Evolutionary conservation across 2,888 invertebrate species (phyloP).

Genomic region (Salticus scenicus): DNA sequence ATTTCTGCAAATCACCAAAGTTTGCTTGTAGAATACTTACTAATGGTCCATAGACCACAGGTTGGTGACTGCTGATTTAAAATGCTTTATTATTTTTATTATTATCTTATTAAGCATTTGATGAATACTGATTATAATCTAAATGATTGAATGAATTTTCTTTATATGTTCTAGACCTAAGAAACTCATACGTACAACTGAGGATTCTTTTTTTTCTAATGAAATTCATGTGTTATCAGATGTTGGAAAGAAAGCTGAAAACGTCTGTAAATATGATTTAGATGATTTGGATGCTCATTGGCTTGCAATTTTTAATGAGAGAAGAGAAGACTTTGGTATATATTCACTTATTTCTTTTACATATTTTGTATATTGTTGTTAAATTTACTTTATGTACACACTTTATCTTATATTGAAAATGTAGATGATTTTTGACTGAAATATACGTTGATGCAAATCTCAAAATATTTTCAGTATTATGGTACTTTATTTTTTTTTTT

Average conservation of each 20-base stretch:
- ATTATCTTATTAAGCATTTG: neutral
- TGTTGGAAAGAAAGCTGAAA: constrained; percentile 90
- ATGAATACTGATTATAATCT: neutral
- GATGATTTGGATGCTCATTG: constrained; percentile 94
- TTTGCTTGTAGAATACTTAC: too few species aligned
- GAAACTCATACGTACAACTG: constrained; percentile 92
- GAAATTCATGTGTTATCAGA: constrained; percentile 90
- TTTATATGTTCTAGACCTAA: constrained; percentile 80
- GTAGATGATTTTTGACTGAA: too few species aligned
- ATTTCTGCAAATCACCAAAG: too few species aligned
- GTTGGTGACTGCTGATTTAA: too few species aligned
- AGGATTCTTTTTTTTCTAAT: constrained; percentile 88
- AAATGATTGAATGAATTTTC: too few species aligned
- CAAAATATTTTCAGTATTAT: too few species aligned
- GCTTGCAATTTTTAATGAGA: constrained; percentile 90
- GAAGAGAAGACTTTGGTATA: constrained; percentile 82
- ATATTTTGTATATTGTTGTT: neutral
- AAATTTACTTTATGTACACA: neutral
- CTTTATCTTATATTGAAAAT: too few species aligned
- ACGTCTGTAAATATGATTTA: constrained; percentile 94
- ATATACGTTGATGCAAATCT: too few species aligned
- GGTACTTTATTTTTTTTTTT: too few species aligned
- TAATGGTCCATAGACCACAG: too few species aligned
- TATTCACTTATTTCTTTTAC: constrained; percentile 33
- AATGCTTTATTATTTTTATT: neutral